These are phyloP conservation scores for Mus caroli DNA, from an alignment of 2,797 vertebrate species.

Conservation along the genomic window DNA sequence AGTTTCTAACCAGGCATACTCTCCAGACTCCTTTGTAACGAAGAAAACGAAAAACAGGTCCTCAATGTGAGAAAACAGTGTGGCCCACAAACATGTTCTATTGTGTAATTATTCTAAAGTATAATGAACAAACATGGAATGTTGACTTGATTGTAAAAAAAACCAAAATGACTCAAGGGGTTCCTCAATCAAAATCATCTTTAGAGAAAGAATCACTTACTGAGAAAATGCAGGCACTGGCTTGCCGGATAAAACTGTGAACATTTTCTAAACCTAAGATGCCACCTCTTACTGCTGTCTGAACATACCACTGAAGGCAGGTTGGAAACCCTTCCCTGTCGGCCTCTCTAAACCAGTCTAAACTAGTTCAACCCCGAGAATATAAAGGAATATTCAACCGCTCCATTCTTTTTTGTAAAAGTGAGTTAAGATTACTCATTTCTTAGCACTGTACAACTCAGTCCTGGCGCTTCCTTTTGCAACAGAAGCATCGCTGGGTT, in stretches of 20 bases:
- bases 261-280: neutral
- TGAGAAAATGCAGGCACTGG: neutral
- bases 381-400: neutral
- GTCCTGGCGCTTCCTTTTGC: neutral
- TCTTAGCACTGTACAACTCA: neutral
- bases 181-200: neutral
- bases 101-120: neutral
- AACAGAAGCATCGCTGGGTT: neutral
- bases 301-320: neutral
- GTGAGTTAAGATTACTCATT: neutral
- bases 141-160: neutral
- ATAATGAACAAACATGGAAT: neutral
- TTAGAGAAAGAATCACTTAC: slow-evolving; percentile 2
- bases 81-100: neutral
- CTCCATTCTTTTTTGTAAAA: neutral
- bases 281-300: neutral
- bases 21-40: neutral
- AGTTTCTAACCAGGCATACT: neutral
- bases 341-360: neutral
- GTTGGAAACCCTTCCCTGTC: neutral
- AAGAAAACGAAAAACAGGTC: neutral
- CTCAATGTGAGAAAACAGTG: neutral
- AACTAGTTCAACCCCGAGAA: neutral
- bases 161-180: neutral
- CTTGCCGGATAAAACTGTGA: neutral